These are phyloP conservation scores for Aspidiotus destructor DNA, from an alignment of 2,888 invertebrate species.

Conservation along the genomic window DNA sequence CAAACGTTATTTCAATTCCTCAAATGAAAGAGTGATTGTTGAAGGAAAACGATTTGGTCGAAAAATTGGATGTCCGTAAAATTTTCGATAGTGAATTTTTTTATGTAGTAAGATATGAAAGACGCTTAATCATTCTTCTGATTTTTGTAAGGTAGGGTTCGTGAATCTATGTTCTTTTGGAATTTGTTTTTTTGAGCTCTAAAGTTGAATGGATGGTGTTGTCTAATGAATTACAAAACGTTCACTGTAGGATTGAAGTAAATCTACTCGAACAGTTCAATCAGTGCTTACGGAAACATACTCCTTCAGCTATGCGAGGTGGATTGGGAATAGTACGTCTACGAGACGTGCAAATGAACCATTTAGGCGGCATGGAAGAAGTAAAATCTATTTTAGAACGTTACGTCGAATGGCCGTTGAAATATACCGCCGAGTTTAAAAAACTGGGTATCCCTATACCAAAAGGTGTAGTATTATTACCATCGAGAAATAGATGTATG, in stretches of 20 bases:
- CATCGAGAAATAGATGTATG: too few species aligned
- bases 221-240: too few species aligned
- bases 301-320: conserved; percentile 45
- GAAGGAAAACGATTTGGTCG: too few species aligned
- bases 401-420: conserved; percentile 51
- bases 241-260: conserved; percentile 29
- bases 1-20: too few species aligned
- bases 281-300: conserved; percentile 41
- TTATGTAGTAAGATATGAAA: too few species aligned
- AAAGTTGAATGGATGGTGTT: neutral
- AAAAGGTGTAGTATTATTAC: conserved; percentile 41
- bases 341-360: conserved; percentile 43
- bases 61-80: too few species aligned
- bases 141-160: neutral
- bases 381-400: conserved; percentile 48
- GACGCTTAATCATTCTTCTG: neutral
- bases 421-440: conserved; percentile 47
- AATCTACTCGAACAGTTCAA: conserved; percentile 32
- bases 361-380: conserved; percentile 49
- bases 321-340: conserved; percentile 43
- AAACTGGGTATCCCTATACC: conserved; percentile 50
- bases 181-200: too few species aligned
- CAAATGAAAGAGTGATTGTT: too few species aligned
- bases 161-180: too few species aligned
- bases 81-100: too few species aligned